phyloP scores from a whole-genome alignment of 1,140 invertebrate species.

The Anoplolepis gracilipes region DNA sequence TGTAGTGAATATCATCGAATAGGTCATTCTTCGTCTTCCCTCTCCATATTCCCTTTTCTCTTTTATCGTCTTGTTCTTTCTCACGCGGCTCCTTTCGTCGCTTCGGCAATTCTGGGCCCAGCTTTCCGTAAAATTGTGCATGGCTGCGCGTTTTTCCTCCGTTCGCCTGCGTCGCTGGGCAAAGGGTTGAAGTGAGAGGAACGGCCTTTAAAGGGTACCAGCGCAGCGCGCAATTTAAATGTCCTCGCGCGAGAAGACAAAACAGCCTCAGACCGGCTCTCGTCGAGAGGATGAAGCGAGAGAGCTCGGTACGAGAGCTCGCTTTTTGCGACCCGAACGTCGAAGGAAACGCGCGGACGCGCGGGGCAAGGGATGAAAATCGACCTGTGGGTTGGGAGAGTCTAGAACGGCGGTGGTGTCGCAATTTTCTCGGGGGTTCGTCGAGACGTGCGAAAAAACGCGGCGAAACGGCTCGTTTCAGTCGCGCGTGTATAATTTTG shows the following conservation, averaged over 20 bases:
- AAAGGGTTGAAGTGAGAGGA: not conserved
- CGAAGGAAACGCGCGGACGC: slow-evolving; percentile 41
- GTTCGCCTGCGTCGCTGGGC: slow-evolving; percentile 9
- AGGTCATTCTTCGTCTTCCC: slow-evolving; percentile 31
- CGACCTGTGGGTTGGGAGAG: slow-evolving; percentile 10
- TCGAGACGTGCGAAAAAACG: slow-evolving; percentile 10
- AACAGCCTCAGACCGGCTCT: slow-evolving; percentile 35
- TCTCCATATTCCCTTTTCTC: not conserved
- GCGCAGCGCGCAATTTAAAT: slow-evolving; percentile 76
- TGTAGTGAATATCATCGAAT: slow-evolving; percentile 43
- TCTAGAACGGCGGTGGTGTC: slow-evolving; percentile 3
- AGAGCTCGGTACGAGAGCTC: slow-evolving; percentile 27
- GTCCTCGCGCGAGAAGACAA: slow-evolving; percentile 52
- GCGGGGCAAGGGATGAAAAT: slow-evolving; percentile 23
- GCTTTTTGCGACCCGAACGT: slow-evolving; percentile 44
- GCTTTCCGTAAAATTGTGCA: slow-evolving; percentile 62
- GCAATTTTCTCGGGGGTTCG: slow-evolving; percentile 60
- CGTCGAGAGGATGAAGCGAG: slow-evolving; percentile 50
- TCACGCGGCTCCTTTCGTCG: slow-evolving; percentile 35
- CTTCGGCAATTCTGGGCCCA: slow-evolving; percentile 14
- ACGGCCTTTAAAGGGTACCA: slow-evolving; percentile 63
- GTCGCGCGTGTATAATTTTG: slow-evolving; percentile 37
- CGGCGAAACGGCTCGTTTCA: slow-evolving; percentile 14
- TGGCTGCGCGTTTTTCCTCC: slow-evolving; percentile 58
- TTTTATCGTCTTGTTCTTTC: slow-evolving; percentile 33